phyloP scores from a whole-genome alignment of 2,888 invertebrate genomes.

The Encarsia formosa region DNA sequence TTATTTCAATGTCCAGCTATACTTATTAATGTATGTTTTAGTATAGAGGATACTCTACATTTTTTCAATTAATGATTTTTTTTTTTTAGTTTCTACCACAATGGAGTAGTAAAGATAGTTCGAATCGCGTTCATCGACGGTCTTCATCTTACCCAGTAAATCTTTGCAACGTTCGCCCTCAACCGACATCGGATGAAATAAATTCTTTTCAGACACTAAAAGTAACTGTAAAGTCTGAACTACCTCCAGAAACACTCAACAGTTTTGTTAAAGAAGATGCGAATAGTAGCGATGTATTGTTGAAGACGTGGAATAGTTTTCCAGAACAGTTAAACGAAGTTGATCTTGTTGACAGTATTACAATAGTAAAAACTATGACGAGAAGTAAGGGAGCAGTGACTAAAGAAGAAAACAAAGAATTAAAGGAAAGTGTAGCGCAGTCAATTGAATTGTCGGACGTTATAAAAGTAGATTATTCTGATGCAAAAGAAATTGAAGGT shows the following conservation, averaged over 20 bases:
- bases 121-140: constrained; percentile 42
- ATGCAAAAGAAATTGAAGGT: constrained; percentile 13
- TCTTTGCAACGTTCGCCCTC: constrained; percentile 25
- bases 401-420: constrained; percentile 8
- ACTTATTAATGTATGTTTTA: no score
- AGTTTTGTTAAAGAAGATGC: constrained; percentile 11
- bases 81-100: constrained; percentile 41
- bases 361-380: no score
- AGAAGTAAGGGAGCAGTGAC: no score
- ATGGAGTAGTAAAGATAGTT: constrained; percentile 42
- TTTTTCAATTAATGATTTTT: background rate
- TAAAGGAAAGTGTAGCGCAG: constrained; percentile 13
- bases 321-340: constrained; percentile 32
- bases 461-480: constrained; percentile 41
- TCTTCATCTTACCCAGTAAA: constrained; percentile 49
- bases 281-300: constrained; percentile 13
- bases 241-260: background rate
- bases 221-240: no score
- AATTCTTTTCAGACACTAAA: no score
- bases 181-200: background rate
- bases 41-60: no score
- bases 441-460: constrained; percentile 37
- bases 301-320: constrained; percentile 43
- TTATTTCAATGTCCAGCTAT: no score
- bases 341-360: no score